Conservation (phyloP, 2,113 vertebrate genomes). For the Pterocles burchelli region DNA sequence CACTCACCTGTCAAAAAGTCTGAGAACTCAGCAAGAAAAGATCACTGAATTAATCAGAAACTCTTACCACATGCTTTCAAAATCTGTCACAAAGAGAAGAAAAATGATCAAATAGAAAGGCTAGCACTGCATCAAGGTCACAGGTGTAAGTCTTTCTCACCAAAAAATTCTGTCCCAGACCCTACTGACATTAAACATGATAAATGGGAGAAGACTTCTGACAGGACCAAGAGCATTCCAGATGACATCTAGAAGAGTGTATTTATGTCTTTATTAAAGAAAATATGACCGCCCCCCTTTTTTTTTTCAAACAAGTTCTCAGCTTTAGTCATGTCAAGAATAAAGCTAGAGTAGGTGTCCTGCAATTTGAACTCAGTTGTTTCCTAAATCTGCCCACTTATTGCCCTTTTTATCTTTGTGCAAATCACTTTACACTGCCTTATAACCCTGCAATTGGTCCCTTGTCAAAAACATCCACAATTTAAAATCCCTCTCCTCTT, state of each 20-base stretch:
- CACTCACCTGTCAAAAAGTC: not conserved
- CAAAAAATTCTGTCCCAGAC: not conserved
- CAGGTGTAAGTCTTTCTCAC: not conserved
- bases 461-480: not conserved
- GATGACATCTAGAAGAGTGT: not conserved
- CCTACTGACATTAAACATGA: not conserved
- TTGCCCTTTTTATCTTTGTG: not conserved
- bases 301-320: not conserved
- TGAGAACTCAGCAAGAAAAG: not conserved
- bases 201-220: not conserved
- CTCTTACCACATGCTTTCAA: not conserved
- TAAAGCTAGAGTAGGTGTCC: not conserved
- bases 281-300: not conserved
- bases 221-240: not conserved
- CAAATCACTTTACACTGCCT: not conserved
- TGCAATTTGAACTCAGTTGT: not conserved
- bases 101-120: conserved; percentile 2
- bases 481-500: not conserved
- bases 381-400: not conserved
- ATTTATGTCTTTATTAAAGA: not conserved
- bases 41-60: not conserved
- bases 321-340: not conserved
- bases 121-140: not conserved
- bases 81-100: not conserved
- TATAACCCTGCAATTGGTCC: not conserved